Evolutionary conservation across 2,113 vertebrate species (phyloP).

Genomic region (Gadus chalcogrammus): DNA sequence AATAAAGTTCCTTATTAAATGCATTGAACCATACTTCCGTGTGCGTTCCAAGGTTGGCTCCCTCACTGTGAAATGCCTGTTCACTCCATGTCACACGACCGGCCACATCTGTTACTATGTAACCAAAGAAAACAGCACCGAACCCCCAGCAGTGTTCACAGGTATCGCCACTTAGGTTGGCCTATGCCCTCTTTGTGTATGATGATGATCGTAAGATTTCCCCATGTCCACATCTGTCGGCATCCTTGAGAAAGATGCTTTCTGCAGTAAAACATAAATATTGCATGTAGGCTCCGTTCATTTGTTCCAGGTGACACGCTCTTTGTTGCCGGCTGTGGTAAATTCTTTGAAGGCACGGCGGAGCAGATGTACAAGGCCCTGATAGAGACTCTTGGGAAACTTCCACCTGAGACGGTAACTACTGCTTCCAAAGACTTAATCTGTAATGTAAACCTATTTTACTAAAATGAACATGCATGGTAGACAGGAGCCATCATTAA

Average conservation of each 20-base stretch:
- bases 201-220: too few species aligned
- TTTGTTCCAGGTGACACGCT: conserved; percentile 85
- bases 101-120: conserved; percentile 98
- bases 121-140: conserved; percentile 82
- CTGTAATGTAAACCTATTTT: too few species aligned
- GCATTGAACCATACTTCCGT: not conserved
- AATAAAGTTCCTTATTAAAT: not conserved
- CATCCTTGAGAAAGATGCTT: too few species aligned
- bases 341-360: conserved; percentile 95
- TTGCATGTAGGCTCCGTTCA: not conserved
- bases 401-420: conserved; percentile 86
- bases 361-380: conserved; percentile 95
- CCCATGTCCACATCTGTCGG: too few species aligned
- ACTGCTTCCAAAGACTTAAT: too few species aligned
- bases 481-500: not conserved
- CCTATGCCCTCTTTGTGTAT: not conserved
- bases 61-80: conserved; percentile 88
- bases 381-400: conserved; percentile 83
- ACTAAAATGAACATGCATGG: not conserved
- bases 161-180: conserved; percentile 61
- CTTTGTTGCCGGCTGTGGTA: conserved; percentile 94
- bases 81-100: conserved; percentile 94
- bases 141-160: conserved; percentile 93
- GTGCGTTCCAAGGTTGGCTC: conserved; percentile 81
- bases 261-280: not conserved